Base-by-base conservation (phyloP, 2,888 invertebrate genomes). In the Quadroppia sp. region DNA sequence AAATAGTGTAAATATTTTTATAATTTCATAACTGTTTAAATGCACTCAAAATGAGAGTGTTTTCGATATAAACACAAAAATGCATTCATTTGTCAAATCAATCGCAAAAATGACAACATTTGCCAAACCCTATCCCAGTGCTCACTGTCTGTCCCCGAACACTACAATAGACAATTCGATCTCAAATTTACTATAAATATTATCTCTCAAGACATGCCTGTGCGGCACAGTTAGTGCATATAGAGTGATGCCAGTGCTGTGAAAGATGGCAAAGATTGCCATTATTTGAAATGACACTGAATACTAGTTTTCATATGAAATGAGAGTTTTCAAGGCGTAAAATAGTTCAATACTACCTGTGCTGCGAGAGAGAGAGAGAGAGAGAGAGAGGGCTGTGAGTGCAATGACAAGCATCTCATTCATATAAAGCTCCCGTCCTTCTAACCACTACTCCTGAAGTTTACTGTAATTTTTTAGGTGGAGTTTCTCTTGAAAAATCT, bases 381-480 rank as follows among this genome's bases (percentile, higher is more conserved):
- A 20, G 48, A 50, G 1, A 7, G 20, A 7, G 20, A 17, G 45
- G n/a, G 45, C 45, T 17, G 15, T 45, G 45, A 53, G 25, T 53
- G 53, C 23, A 53, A 53, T 53, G 53, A 53, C 53, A 23, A 7
- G n/a, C 23, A 53, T 56, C 13, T 13, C 28, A 56, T 56, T 20
- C 53, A 53, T 50, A 20, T 23, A 56, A 56, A 17, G 56, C 56
- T 56, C 28, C 56, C 23, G 56, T 56, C 28, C 4, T 53, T 56
- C n/a, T 50, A 28, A 56, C 15, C 56, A 56, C 28, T 56, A 30
- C 23, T 53, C 53, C n/a, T 50, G 50, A 23, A 25, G 25, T 56
- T 56, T 56, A 56, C 56, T 11, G 56, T 56, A 56, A 23, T 28
- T 56, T 48, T 53, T 28, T 15, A 56, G 56, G 56, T 56, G 56